Evolutionary conservation across 2,113 vertebrate genomes (phyloP), one percentile per base, ranked within the genome.

Genomic region (Axis porcinus): DNA sequence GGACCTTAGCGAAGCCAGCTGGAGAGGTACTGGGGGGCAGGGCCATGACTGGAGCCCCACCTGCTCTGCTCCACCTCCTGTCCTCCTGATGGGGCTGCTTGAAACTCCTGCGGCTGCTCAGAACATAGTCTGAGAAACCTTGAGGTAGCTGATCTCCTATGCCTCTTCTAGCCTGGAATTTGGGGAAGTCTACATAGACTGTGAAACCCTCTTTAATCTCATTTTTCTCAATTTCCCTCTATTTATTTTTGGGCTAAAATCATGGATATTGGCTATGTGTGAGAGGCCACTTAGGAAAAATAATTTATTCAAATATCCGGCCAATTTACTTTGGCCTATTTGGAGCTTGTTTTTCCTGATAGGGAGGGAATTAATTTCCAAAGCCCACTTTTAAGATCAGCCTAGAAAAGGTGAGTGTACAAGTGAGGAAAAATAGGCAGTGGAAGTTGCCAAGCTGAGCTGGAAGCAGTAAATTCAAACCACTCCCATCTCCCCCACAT

Each of bases 221-320:
- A 96, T 96, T 96, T 98, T 97, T 97, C 97, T 98, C 98, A 98
- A 97, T 97, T 98, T 96, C 83, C 82, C 62, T 97, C 96, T 97
- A 76, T 97, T 98, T 98, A 95, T 47, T 97, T 96, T 94, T 97
- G 97, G 95, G 97, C 95, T 95, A 74, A 97, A 91, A 83, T 89
- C 84, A 94, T 86, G 60, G 91, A 87, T 40, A 85, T 89, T 89
- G 96, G 97, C 97, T 94, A 93, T 91, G 96, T 91, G 84, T 64
- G 91, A 96, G 96, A 97, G 93, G 78, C 97, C 96, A 98, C 97
- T 98, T 97, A 98, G 97, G 97, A 97, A 98, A 98, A 98, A 97
- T 94, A 96, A 98, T 97, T 97, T 98, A 97, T 97, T 98, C 96
- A 98, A 97, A 98, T 96, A 58, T 45, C 45, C 33, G 64, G 97